Evolutionary conservation across 2,888 invertebrate genomes (phyloP), one percentile per base, ranked within the genome.

Genomic region (Drosophila rellima): DNA sequence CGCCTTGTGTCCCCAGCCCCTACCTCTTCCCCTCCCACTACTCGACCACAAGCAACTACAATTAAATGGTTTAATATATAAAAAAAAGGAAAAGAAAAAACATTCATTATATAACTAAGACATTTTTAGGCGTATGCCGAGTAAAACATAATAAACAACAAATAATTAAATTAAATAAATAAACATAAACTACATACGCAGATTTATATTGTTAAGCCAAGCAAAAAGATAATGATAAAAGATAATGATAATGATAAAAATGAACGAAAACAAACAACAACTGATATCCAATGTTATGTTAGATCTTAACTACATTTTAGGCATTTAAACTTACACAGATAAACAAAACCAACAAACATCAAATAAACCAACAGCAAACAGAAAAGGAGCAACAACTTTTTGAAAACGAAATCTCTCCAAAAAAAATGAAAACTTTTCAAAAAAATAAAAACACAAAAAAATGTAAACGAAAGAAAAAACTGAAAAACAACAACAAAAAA

Each of bases 401-500:
- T 83, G 61, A 89, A 88, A 88, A 72, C 73, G 87, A 77, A 90
- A 90, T 90, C 87, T 90, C 91, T 88, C 80, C 78, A 89, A 82
- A 71, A 74, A 26, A 68, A 70, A 51, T 31, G 20, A 54, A 71
- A 62, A 31, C 31, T 10, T 52, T 60, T 29, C 11, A 72, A 74
- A 80, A 79, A 40, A 74, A 79, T 40, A 74, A 26, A 44, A 70
- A 73, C 64, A 75, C 51, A 74, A 82, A 73, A 80, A 80, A 78
- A 78, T 70, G 75, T 63, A 64, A 83, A 78, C 68, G 18, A 65
- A 70, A 62, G 68, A 78, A 66, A 70, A 74, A 61, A 73, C 29
- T 67, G 51, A 51, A 80, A 75, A 68, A 44, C 45, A 56, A 50
- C 39, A 35, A 62, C 59, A 81, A 84, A 82, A 81, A 80, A 84